A percentile compares a stretch with the other conserved stretches of the same genome.
Conservation (phyloP, 2,888 invertebrate genomes). For the Caenorhabditis afra region DNA sequence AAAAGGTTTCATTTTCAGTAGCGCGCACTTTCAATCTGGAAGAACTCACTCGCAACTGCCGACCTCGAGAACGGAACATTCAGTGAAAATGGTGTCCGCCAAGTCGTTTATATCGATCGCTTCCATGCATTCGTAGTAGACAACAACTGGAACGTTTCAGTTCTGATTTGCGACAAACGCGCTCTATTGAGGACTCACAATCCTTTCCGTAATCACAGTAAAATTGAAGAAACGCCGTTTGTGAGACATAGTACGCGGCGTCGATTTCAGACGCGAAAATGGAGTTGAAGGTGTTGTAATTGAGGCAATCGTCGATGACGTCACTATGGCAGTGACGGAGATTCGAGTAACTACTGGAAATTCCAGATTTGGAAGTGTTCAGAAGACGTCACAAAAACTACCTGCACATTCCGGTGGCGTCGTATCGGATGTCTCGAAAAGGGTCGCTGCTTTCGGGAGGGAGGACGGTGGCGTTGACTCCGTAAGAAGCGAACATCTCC, state of each 20-base stretch:
- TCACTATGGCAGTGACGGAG: constrained; percentile 45
- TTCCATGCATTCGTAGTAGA: constrained; percentile 50
- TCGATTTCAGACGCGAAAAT: constrained; percentile 39
- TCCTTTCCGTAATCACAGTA: constrained; percentile 49
- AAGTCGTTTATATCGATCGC: constrained; percentile 43
- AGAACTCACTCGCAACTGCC: constrained; percentile 54
- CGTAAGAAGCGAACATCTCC: constrained; percentile 42
- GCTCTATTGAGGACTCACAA: constrained; percentile 32
- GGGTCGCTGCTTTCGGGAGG: constrained; percentile 35
- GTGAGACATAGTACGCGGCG: constrained; percentile 49
- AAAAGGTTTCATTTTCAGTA: constrained; percentile 2
- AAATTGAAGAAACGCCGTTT: constrained; percentile 51
- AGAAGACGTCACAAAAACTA: not conserved
- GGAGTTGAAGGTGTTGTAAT: constrained; percentile 52
- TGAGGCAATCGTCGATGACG: constrained; percentile 44
- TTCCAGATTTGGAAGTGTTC: not conserved
- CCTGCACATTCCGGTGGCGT: constrained; percentile 52
- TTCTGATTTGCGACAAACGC: not conserved
- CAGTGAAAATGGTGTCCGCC: constrained; percentile 42
- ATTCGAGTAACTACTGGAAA: constrained; percentile 31
- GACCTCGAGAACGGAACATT: constrained; percentile 51
- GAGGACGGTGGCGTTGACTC: constrained; percentile 18
- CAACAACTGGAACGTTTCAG: constrained; percentile 33
- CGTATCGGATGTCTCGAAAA: constrained; percentile 31
- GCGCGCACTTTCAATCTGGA: not conserved